Evolutionary conservation across 2,113 vertebrate species (phyloP), one percentile per base, ranked within the genome.

Genomic region (Pseudorhombus dupliciocellatus): DNA sequence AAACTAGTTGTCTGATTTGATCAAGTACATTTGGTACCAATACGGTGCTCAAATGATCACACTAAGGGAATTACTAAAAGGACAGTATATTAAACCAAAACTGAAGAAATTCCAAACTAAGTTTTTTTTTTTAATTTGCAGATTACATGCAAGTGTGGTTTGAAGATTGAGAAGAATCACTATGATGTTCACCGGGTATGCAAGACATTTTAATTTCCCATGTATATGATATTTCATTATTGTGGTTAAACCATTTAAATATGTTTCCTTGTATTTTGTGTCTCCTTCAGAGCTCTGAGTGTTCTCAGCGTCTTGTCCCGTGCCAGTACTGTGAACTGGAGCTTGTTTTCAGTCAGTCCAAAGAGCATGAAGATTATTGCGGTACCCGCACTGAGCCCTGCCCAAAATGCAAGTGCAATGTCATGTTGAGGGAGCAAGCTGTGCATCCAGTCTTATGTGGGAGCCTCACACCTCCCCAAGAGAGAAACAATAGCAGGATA

Each of bases 241-340:
- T 9, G 26, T 56, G 0, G 51, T 56, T 48, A n/a, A 66, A 30
- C 26, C 2, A 2, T 75, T 1, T 15, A 30, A 11, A 52, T 59
- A 7, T 69, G 22, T 2, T 24, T 77, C 22, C 20, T 56, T 1
- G 15, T 24, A 1, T 18, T 40, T 52, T 4, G 75, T 58, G 18
- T 73, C 34, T 83, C 34, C 74, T 89, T 15, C 74, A 97, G 96
- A 92, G 82, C 62, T 90, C 87, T 3, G 94, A 95, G 11, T 99
- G 98, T 75, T 88, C 94, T 22, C 92, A 97, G 88, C 94, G 97
- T 0, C 88, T 95, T 42, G 91, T 93, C 3, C 82, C 93, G 0
- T 99, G 98, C 84, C 96, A 93, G 84, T 97, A 95, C 87, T 98
- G 97, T 34, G 95, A 96, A 70, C 88, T 99, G 67, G 96, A 97